Percentiles rank a stretch among this genome's conserved stretches.
Evolutionary conservation across 2,113 vertebrate genomes (phyloP).

Genomic region (Eptatretus burgeri): DNA sequence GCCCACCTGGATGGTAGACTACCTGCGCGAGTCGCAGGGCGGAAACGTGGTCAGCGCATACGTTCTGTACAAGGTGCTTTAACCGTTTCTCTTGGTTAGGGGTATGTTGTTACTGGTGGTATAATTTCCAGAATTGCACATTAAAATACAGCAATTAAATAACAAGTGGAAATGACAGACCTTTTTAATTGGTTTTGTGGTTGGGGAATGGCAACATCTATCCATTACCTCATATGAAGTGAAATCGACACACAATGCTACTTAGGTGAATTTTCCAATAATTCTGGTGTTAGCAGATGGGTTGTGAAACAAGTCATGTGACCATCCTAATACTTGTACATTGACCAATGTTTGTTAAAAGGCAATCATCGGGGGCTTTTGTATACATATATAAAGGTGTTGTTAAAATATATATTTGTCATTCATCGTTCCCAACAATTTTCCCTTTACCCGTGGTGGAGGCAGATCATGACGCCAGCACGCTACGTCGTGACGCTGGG

Average conservation of each 20-base stretch:
- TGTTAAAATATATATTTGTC: neutral
- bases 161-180: no score
- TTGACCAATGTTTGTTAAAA: neutral
- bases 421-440: neutral
- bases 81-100: no score
- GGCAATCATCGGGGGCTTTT: neutral
- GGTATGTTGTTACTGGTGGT: no score
- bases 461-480: constrained; percentile 65
- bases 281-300: no score
- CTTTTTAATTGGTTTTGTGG: no score
- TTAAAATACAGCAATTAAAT: no score
- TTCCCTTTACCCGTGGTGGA: constrained; percentile 9
- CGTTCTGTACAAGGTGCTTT: constrained; percentile 68
- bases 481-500: constrained; percentile 65
- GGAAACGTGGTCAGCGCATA: constrained; percentile 65
- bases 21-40: constrained; percentile 48
- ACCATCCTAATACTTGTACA: neutral
- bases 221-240: no score
- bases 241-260: no score
- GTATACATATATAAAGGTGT: neutral
- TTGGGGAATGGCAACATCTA: no score
- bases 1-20: constrained; percentile 32
- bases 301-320: no score
- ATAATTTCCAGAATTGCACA: no score
- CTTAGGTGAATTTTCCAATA: no score